phyloP scores from a whole-genome alignment of 2,888 invertebrate species.

The Acrobeloides nanus region DNA sequence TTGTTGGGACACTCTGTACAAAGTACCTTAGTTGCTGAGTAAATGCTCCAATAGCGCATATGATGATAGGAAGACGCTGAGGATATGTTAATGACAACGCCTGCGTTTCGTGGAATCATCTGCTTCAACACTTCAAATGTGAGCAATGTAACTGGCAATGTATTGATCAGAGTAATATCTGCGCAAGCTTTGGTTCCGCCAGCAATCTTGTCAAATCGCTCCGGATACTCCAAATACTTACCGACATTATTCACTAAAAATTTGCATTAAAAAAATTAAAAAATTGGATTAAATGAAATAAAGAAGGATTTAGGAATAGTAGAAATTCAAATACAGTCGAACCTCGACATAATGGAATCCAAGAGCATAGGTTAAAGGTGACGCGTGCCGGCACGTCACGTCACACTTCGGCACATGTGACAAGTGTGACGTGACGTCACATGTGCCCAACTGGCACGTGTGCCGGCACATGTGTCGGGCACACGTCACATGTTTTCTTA shows the following conservation, averaged over 20 bases:
- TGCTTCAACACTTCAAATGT: slow-evolving; percentile 74
- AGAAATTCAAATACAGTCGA: too few relatives aligned
- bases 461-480: too few relatives aligned
- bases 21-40: slow-evolving; percentile 84
- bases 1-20: too few relatives aligned
- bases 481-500: too few relatives aligned
- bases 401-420: too few relatives aligned
- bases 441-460: too few relatives aligned
- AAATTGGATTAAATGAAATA: too few relatives aligned
- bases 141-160: slow-evolving; percentile 74
- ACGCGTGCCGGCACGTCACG: too few relatives aligned
- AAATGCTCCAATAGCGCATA: slow-evolving; percentile 63
- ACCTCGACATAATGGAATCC: too few relatives aligned
- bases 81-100: slow-evolving; percentile 80
- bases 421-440: too few relatives aligned
- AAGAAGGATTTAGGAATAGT: too few relatives aligned
- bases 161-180: slow-evolving; percentile 69
- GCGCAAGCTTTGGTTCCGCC: slow-evolving; percentile 38
- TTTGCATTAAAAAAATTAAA: not conserved
- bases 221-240: slow-evolving; percentile 74
- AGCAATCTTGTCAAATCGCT: slow-evolving; percentile 55
- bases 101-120: slow-evolving; percentile 73
- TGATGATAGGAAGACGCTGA: slow-evolving; percentile 75
- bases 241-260: slow-evolving; percentile 79
- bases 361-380: too few relatives aligned